Percentiles rank a stretch among this genome's conserved stretches.
Evolutionary conservation across 2,888 invertebrate genomes (phyloP).

Genomic region (Sesamia inferens): DNA sequence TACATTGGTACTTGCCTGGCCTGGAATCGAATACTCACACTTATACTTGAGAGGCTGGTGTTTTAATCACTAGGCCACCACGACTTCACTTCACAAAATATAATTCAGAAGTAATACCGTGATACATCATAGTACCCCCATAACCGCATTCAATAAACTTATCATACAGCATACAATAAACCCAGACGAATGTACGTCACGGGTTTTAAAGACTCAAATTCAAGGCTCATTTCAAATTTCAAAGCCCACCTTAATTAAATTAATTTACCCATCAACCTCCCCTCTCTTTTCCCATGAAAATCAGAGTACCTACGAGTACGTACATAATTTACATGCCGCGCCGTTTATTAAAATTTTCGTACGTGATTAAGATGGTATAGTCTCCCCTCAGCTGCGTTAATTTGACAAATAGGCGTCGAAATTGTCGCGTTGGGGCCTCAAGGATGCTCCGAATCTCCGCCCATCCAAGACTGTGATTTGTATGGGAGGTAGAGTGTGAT

Average conservation of each 20-base stretch:
- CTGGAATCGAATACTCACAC: too few species aligned
- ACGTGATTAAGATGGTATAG: conserved; percentile 68
- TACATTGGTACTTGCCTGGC: too few species aligned
- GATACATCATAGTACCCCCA: too few species aligned
- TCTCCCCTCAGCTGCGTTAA: conserved; percentile 64
- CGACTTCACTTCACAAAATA: too few species aligned
- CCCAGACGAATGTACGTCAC: not conserved
- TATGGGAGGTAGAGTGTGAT: conserved; percentile 25
- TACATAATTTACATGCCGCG: conserved; percentile 58
- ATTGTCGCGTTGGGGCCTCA: conserved; percentile 66
- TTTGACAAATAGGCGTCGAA: conserved; percentile 77
- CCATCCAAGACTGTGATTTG: conserved; percentile 64
- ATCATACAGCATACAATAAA: too few species aligned
- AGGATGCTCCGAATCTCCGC: conserved; percentile 73
- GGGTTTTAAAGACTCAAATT: not conserved
- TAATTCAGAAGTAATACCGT: too few species aligned
- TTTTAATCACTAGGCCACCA: too few species aligned
- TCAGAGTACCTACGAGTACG: conserved; percentile 28
- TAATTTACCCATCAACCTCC: conserved; percentile 22
- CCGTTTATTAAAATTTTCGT: conserved; percentile 65
- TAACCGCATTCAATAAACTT: too few species aligned
- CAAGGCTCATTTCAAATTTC: not conserved
- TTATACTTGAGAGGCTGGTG: too few species aligned
- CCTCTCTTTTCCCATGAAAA: conserved; percentile 27
- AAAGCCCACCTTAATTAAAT: conserved; percentile 26